Evolutionary conservation across 2,797 vertebrate genomes (phyloP).

Genomic region (Chloroceryle amazona): DNA sequence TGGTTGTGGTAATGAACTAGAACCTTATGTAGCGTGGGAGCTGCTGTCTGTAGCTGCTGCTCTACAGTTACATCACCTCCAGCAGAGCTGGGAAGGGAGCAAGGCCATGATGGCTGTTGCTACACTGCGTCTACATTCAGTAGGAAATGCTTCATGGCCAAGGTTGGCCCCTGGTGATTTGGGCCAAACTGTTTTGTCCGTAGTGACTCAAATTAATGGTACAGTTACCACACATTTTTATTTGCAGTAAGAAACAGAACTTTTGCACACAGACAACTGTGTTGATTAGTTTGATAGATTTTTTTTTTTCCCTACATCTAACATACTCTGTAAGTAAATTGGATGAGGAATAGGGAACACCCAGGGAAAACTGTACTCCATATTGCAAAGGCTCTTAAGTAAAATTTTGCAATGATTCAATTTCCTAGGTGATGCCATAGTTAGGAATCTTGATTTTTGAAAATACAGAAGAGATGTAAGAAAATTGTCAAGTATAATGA

Average conservation of each 20-base stretch:
- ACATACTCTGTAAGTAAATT: background rate
- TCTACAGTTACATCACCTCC: background rate
- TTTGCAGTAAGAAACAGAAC: background rate
- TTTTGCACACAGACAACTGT: background rate
- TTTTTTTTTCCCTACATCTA: background rate
- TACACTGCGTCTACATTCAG: background rate
- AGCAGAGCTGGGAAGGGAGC: background rate
- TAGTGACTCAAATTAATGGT: background rate
- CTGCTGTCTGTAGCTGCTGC: background rate
- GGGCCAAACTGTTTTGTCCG: background rate
- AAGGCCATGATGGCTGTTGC: background rate
- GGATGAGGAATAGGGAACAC: background rate
- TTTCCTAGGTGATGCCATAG: background rate
- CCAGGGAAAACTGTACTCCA: background rate
- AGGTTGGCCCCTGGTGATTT: background rate
- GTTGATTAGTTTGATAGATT: background rate
- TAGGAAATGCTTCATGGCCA: background rate
- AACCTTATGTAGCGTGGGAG: background rate
- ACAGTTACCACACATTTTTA: background rate
- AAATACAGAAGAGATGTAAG: background rate
- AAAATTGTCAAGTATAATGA: fast-evolving
- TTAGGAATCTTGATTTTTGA: background rate
- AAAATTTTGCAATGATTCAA: background rate
- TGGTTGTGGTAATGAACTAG: background rate
- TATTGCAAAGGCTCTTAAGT: background rate